phyloP scores from a whole-genome alignment of 2,888 invertebrate genomes.

The Ashinkailepas kermadecensis region DNA sequence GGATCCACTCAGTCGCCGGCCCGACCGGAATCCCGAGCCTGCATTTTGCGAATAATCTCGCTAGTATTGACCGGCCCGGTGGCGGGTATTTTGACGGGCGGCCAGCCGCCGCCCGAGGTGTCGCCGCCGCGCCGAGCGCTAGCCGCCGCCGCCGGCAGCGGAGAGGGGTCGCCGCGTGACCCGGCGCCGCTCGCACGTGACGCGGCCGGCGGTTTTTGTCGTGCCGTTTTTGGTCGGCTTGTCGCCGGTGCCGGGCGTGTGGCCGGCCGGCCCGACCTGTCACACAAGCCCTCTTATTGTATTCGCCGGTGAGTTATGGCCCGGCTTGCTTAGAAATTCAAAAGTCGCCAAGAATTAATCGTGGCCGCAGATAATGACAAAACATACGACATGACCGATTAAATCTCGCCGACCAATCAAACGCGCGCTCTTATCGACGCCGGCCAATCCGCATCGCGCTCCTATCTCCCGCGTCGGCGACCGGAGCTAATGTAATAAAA shows the following conservation, averaged over 20 bases:
- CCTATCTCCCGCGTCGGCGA: neutral
- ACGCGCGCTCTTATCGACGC: neutral
- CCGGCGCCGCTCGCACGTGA: neutral
- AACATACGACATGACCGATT: conserved; percentile 17
- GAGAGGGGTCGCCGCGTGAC: neutral
- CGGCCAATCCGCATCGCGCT: neutral
- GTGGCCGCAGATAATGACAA: conserved; percentile 15
- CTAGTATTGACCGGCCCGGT: neutral
- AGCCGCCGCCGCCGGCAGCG: neutral
- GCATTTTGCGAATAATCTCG: neutral
- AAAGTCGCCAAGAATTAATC: conserved; percentile 19
- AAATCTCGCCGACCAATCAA: conserved; percentile 12
- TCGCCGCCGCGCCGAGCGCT: neutral
- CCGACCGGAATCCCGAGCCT: neutral
- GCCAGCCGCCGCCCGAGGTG: neutral
- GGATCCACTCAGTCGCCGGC: neutral
- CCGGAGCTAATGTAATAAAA: conserved; percentile 13
- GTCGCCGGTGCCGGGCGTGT: neutral
- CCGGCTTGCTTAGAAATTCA: conserved; percentile 7
- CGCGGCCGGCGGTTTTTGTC: neutral
- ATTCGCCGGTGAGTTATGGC: neutral
- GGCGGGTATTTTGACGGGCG: neutral
- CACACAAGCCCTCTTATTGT: neutral
- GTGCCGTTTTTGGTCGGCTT: no score
- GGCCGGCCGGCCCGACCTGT: neutral